Evolutionary conservation across 2,888 invertebrate genomes (phyloP), one percentile per base, ranked within the genome.

Genomic region (Calliphora vomitoria): DNA sequence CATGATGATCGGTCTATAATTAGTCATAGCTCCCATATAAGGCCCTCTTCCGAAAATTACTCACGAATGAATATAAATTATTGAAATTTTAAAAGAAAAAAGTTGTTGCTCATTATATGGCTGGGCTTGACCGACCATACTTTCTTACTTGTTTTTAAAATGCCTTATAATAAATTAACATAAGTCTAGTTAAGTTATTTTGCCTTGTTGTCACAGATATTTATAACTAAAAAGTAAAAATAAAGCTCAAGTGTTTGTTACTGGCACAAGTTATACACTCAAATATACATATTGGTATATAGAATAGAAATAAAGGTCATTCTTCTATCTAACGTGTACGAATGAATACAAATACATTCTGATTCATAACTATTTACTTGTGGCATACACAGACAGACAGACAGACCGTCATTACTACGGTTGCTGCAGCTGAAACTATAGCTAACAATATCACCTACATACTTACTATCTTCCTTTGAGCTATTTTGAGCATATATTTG

Each of bases 401-500:
- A 25, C 25, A 25, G 25, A 25, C 13, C 5, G 47, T 47, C 35
- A 8, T 44, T 44, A 5, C n/a, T 41, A 8, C 31, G 6, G 4
- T 25, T 41, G 13, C 13, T 11, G 15, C 11, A 3, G 25, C 38
- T 15, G 3, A 4, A 78, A 44, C 15, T 38, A 55, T 3, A 11
- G 6, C 13, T 4, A 58, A 62, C 35, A 72, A 55, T 53, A 69
- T 55, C 44, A 58, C 20, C 71, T 38, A 64, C 55, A 41, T 20
- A 35, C 20, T 50, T 68, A n/a, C 31, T 50, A 60, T 53, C 55
- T 80, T 31, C 47, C 38, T 72, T 25, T 11, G 6, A 44, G 62
- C 8, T 74, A 50, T 44, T 69, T 83, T 68, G 15, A n/a, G 53
- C 13, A 53, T 53, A 64, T 41, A 72, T 81, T 80, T 85, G 79